Percentiles rank a stretch among this genome's conserved stretches.
Evolutionary conservation across 2,113 vertebrate genomes (phyloP).

Genomic region (Sterna hirundo): DNA sequence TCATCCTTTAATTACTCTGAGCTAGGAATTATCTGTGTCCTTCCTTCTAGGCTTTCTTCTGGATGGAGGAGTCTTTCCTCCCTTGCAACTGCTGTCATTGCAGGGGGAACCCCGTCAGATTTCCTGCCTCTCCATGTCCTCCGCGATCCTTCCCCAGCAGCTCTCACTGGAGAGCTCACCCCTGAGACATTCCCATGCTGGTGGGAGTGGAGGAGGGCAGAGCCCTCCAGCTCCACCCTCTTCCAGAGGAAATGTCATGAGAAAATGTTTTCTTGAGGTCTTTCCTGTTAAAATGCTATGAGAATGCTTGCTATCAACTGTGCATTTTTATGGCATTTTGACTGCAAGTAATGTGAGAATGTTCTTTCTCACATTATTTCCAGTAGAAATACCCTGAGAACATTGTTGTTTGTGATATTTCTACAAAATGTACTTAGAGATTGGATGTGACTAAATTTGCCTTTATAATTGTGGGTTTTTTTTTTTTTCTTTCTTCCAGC

Average conservation of each 20-base stretch:
- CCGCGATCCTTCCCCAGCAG: background rate
- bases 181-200: conserved; percentile 60
- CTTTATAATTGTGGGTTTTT: background rate
- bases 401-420: conserved; percentile 37
- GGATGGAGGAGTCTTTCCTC: background rate
- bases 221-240: conserved; percentile 51
- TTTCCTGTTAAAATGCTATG: conserved; percentile 60
- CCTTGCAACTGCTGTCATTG: background rate
- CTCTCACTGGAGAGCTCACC: conserved; percentile 52
- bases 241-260: conserved; percentile 74
- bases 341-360: conserved; percentile 70
- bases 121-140: background rate
- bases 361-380: conserved; percentile 69
- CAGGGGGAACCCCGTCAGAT: background rate
- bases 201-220: conserved; percentile 11
- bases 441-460: conserved; percentile 25
- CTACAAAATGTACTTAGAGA: conserved; percentile 30
- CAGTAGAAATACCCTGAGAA: conserved; percentile 66
- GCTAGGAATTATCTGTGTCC: background rate
- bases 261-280: conserved; percentile 68
- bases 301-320: conserved; percentile 57
- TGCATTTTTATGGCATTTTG: conserved; percentile 69
- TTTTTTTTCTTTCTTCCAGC: background rate
- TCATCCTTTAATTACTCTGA: background rate
- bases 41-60: background rate